Conservation (phyloP, 2,797 vertebrate genomes). For the Hydrophis major region DNA sequence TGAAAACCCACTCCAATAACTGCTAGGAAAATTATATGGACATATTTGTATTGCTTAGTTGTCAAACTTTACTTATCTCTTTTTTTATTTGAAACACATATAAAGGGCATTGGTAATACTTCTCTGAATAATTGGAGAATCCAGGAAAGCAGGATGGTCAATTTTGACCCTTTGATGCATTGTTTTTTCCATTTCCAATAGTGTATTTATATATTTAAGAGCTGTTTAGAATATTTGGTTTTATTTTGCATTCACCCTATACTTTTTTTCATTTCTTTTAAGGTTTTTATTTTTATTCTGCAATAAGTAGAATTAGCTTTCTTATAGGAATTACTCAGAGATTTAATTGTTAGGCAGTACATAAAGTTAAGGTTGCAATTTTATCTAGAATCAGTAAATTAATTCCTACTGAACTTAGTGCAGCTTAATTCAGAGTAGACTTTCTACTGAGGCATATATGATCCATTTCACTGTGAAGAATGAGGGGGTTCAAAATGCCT, state of each 20-base stretch:
- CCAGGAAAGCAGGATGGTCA: neutral
- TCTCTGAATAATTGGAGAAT: neutral
- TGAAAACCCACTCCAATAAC: neutral
- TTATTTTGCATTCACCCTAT: neutral
- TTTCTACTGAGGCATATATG: too few relatives aligned
- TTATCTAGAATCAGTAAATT: neutral
- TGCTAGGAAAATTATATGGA: neutral
- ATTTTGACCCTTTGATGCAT: neutral
- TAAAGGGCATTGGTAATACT: neutral
- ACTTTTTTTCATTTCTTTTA: neutral
- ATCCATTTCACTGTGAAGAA: neutral
- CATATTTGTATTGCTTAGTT: neutral
- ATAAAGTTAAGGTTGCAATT: neutral
- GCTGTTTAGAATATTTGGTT: neutral
- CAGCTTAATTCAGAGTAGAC: neutral
- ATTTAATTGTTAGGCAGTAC: neutral
- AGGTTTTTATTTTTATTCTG: neutral
- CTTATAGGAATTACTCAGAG: neutral
- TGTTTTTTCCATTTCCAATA: neutral
- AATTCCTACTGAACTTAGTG: neutral
- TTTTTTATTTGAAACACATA: neutral
- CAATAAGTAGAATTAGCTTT: neutral
- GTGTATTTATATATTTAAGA: neutral
- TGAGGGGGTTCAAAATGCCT: neutral
- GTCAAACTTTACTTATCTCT: neutral